Base-by-base conservation (phyloP, 2,888 invertebrate genomes). In the Vannuccia rotundouncinata region DNA sequence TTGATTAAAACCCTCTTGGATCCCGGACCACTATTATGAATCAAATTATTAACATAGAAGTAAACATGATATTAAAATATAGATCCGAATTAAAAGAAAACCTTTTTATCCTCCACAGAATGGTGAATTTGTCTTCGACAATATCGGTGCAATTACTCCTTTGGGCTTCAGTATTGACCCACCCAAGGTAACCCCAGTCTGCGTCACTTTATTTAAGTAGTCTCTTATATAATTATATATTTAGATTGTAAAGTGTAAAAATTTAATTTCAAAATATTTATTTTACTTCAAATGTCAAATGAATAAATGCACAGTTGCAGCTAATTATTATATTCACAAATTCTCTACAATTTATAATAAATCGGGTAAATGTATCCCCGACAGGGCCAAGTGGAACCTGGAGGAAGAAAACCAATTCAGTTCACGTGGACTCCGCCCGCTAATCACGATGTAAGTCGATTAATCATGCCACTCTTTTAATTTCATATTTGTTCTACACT, bases 101-200 rank as follows among this genome's bases (percentile, higher is more conserved):
- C n/a, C n/a, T n/a, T n/a, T n/a, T n/a, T n/a, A n/a, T n/a, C 75
- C 75, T 17, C 83, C 83, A 45, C 84, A 88, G 88, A 87, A 87
- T 84, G 88, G 87, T 74, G 88, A 88, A 80, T 88, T 85, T 83
- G 83, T 83, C 59, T 86, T 88, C 83, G 88, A 88, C 30, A 87
- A 86, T 82, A 66, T 85, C 0, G 84, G 85, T 75, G 80, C 82
- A 0, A 82, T 88, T 1, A 81, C 83, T 27, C 82, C 83, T 1
- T 85, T 86, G 82, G 87, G 87, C 17, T 87, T 88, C 80, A 85
- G 82, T 74, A 83, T 88, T 29, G 87, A 87, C 22, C 86, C 86
- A 66, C 84, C 84, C 77, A 88, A 86, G 85, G 66, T 66, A 66
- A 66, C 17, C 5, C 17, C 17, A 45, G 17, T 45, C 45, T 45